These are phyloP conservation scores for Neopipo cinnamomea DNA, from an alignment of 2,113 vertebrate species.

Conservation along the genomic window DNA sequence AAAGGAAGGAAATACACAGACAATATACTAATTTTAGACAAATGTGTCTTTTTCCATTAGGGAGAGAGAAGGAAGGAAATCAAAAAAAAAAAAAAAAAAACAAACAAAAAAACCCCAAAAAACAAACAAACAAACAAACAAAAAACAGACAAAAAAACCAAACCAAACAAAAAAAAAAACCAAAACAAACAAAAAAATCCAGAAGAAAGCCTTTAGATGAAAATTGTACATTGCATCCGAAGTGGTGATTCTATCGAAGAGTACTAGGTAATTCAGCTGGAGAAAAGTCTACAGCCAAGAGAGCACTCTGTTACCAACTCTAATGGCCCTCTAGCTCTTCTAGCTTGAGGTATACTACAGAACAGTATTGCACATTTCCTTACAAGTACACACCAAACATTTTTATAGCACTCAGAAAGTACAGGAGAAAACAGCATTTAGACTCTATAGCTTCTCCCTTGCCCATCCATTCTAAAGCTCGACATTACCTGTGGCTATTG, in stretches of 20 bases:
- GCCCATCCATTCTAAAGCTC: neutral
- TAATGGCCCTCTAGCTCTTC: neutral
- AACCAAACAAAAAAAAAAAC: no score
- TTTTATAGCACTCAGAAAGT: neutral
- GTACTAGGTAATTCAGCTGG: neutral
- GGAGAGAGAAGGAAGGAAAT: neutral
- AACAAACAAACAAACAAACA: no score
- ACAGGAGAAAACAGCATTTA: neutral
- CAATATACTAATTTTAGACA: conserved; percentile 29
- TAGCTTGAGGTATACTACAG: neutral
- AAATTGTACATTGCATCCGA: neutral
- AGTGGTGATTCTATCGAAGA: neutral
- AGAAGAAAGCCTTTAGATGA: neutral
- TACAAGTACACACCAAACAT: neutral
- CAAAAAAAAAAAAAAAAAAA: neutral
- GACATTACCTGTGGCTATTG: neutral
- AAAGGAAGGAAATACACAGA: neutral
- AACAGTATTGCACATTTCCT: neutral
- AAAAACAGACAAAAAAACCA: no score
- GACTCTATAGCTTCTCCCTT: neutral
- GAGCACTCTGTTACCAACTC: neutral
- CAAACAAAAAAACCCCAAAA: no score
- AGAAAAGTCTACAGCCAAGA: neutral
- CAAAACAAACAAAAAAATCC: neutral
- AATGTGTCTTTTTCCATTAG: conserved; percentile 5